Evolutionary conservation across 2,113 vertebrate species (phyloP), one percentile per base, ranked within the genome.

Genomic region (Trachemys scripta): DNA sequence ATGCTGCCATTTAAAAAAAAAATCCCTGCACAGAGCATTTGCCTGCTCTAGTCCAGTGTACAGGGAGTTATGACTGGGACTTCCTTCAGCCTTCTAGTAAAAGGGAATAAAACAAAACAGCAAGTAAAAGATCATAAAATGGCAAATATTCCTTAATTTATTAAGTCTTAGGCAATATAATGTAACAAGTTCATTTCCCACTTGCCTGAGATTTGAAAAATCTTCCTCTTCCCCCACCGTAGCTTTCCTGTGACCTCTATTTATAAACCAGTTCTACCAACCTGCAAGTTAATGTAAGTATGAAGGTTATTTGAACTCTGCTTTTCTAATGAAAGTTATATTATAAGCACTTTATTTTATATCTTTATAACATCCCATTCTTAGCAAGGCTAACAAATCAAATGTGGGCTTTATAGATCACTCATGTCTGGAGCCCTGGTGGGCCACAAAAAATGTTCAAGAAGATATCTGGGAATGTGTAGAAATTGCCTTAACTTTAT

Each of bases 71-170:
- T 59, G 42, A 84, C 27, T 76, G 16, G 45, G 38, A 86, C 93
- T 96, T 90, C 87, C 96, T 62, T 72, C 56, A 56, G 10, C 80
- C 93, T 62, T 80, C 94, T 93, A 93, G 25, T 93, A 96, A 95
- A 96, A 95, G 92, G 90, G 54, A 94, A 95, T 65, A 53, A 85
- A 65, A 92, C 45, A 94, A 94, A 95, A 27, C 51, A 82, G 24
- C 56, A 42, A 90, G 35, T 86, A 95, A 95, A 95, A 96, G 72
- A 57, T 84, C 89, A 95, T 82, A 92, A 35, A 42, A 24, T 92
- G 13, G 92, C 86, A 80, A 89, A 59, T 86, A 35, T 93, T 85
- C 90, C 38, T 54, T 80, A 10, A 22, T 22, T 85, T 42, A 65
- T 31, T 35, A 65, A 65, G 14, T 92, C 42, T 82, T 89, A 47